Evolutionary conservation across 1,140 invertebrate species (phyloP), one percentile per base, ranked within the genome.

Genomic region (Drosophila littoralis): DNA sequence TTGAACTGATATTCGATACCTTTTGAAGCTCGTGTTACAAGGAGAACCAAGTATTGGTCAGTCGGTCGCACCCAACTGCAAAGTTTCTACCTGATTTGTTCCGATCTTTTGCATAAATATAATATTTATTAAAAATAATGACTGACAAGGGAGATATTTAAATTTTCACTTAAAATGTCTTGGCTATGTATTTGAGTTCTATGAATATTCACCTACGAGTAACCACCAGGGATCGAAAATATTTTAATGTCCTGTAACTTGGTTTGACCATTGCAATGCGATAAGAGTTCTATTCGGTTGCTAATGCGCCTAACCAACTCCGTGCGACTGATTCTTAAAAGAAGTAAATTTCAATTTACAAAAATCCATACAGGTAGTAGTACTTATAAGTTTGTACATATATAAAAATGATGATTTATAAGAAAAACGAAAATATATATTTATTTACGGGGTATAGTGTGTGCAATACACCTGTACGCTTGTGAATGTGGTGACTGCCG

Each of bases 161-260:
- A 9, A 28, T 48, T 10, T n/a, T 32, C 2, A 40, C 12, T 38
- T 12, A 42, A 1, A 8, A 7, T 13, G 7, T 6, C 7, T 4
- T n/a, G 32, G 12, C 22, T 28, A 28, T 28, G 6, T 43, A 1
- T 52, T 33, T 52, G 4, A 10, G 6, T 32, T 15, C 22, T 15
- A 7, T 36, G 12, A 60, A 54, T 73, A 75, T 81, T 88, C 69
- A 88, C 84, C 83, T 81, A 72, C 68, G 63, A 38, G 61, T 74
- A 15, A 88, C 69, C 73, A 81, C 40, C 8, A 88, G 65, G 40
- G 73, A 65, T 36, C 77, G 77, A 50, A 89, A 88, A 35, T 89
- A 80, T 77, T 71, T 83, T 22, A 88, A 57, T 45, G 84, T 88
- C 28, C 84, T 73, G 51, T 89, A 22, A 40, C 84, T 73, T 7